phyloP scores from a whole-genome alignment of 2,113 vertebrate species.

The Nematolebias whitei region DNA sequence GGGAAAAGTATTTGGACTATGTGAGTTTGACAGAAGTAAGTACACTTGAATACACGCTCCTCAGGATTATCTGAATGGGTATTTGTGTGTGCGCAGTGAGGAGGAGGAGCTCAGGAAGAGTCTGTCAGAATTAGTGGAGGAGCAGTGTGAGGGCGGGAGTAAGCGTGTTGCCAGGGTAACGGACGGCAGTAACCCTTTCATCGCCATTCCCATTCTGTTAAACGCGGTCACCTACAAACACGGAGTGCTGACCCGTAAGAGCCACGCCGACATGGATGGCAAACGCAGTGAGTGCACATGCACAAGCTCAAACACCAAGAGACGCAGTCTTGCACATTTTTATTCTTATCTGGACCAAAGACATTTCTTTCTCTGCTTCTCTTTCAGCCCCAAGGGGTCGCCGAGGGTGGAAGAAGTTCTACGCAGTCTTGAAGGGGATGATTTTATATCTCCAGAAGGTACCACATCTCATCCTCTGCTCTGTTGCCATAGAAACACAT shows the following conservation, averaged over 20 bases:
- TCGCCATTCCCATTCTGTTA: slow-evolving; percentile 90
- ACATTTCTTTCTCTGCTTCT: not conserved
- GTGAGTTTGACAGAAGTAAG: slow-evolving; percentile 19
- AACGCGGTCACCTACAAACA: slow-evolving; percentile 95
- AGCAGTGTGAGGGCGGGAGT: slow-evolving; percentile 89
- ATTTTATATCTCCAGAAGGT: slow-evolving; percentile 98
- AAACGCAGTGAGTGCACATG: slow-evolving; percentile 87
- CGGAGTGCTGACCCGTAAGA: slow-evolving; percentile 92
- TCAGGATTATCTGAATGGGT: slow-evolving; percentile 47
- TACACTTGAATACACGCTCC: slow-evolving; percentile 21
- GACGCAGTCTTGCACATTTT: not conserved
- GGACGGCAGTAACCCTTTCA: slow-evolving; percentile 94
- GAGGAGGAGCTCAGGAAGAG: slow-evolving; percentile 97
- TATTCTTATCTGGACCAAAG: not conserved
- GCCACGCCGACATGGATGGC: slow-evolving; percentile 96
- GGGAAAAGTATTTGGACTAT: slow-evolving; percentile 29
- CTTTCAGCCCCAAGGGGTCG: slow-evolving; percentile 91
- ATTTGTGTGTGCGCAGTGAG: slow-evolving; percentile 81
- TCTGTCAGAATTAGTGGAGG: slow-evolving; percentile 95
- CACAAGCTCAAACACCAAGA: not conserved
- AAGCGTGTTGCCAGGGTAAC: slow-evolving; percentile 93
- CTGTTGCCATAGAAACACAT: slow-evolving; percentile 72
- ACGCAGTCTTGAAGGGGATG: slow-evolving; percentile 96
- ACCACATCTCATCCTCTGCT: slow-evolving; percentile 60
- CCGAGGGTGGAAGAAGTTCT: slow-evolving; percentile 98